A percentile compares a stretch with the other conserved stretches of the same genome.
Conservation (phyloP, 2,797 vertebrate genomes). For the Tragelaphus oryx region DNA sequence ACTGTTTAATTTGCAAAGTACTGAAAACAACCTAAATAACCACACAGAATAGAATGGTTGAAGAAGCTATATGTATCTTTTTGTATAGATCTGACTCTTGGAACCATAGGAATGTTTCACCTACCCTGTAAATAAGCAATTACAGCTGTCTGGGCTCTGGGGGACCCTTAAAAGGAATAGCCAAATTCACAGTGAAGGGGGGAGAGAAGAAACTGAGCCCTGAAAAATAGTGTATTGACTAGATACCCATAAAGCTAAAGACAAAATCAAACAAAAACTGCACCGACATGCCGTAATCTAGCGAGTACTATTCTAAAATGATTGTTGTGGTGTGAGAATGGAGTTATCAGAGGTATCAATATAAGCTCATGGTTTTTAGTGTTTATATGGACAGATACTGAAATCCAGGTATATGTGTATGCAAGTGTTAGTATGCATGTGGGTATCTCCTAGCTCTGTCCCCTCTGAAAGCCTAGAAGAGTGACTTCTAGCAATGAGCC, state of each 20-base stretch:
- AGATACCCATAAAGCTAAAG: neutral
- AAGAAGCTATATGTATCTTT: neutral
- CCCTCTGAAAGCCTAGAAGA: neutral
- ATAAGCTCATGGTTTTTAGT: neutral
- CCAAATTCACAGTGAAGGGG: neutral
- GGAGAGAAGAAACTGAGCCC: neutral
- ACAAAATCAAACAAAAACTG: neutral
- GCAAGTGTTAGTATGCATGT: no score
- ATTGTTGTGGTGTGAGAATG: neutral
- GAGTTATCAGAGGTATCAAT: neutral
- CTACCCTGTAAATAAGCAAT: neutral
- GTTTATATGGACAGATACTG: neutral
- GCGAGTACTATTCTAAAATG: neutral
- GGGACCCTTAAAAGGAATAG: neutral
- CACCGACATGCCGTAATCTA: rapidly evolving
- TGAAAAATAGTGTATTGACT: neutral
- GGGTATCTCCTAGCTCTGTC: neutral
- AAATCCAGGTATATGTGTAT: neutral
- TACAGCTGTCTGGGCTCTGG: neutral
- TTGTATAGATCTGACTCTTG: neutral
- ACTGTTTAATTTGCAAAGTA: neutral
- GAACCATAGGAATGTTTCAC: neutral
- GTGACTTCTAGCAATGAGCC: neutral
- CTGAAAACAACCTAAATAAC: neutral
- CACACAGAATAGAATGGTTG: neutral